phyloP scores from a whole-genome alignment of 2,888 invertebrate genomes.

The Perdita meconis region DNA sequence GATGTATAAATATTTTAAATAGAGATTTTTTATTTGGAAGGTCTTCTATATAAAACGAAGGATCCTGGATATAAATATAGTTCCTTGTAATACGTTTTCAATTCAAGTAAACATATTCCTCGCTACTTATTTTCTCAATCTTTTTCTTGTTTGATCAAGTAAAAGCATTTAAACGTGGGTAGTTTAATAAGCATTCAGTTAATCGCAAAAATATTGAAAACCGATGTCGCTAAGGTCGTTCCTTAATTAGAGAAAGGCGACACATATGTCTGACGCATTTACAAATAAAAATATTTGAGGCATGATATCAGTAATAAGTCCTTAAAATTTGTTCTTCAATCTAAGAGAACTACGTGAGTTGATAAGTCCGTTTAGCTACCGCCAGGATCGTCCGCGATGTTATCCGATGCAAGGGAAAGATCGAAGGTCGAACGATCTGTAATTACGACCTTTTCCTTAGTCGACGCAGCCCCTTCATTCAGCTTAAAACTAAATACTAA shows the following conservation, averaged over 20 bases:
- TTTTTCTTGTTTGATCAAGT: no score
- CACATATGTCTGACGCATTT: background rate
- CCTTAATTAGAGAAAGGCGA: conserved; percentile 18
- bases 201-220: background rate
- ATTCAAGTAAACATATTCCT: no score
- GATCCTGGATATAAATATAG: no score
- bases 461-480: conserved; percentile 59
- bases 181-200: no score
- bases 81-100: no score
- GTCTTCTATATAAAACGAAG: no score
- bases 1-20: no score
- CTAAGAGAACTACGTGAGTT: background rate
- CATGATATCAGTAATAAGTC: no score
- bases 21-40: no score
- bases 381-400: background rate
- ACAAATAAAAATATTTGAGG: no score
- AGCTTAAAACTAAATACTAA: conserved; percentile 61
- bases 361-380: background rate
- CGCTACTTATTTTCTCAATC: no score
- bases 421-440: conserved; percentile 51
- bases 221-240: background rate
- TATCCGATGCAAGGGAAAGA: conserved; percentile 41
- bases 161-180: no score
- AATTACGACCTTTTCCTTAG: conserved; percentile 65
- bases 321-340: background rate